Percentiles rank a stretch among this genome's conserved stretches.
phyloP scores from a whole-genome alignment of 2,113 vertebrate genomes.

The Petromus typicus region DNA sequence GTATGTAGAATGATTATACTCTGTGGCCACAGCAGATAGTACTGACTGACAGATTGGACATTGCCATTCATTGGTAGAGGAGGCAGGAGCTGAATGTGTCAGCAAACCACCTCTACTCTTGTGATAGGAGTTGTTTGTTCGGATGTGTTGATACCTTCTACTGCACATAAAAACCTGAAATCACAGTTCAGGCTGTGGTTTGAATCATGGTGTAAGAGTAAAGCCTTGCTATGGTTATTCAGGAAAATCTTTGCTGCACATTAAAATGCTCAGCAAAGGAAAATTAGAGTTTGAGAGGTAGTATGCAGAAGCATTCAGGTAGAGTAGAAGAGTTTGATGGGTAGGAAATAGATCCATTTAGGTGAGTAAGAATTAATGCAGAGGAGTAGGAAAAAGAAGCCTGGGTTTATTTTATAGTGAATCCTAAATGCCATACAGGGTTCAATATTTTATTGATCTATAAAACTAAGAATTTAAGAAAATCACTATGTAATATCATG shows the following conservation, averaged over 20 bases:
- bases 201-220: background rate
- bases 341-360: background rate
- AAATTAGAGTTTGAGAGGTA: background rate
- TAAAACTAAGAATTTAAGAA: background rate
- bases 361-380: background rate
- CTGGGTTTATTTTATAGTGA: slow-evolving; percentile 5
- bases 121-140: background rate
- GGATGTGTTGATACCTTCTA: background rate
- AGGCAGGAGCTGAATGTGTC: background rate
- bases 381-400: background rate
- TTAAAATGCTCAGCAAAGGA: background rate
- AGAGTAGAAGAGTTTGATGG: background rate
- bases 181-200: background rate
- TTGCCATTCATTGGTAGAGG: background rate
- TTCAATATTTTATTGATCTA: background rate
- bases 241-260: background rate
- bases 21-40: background rate
- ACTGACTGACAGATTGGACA: background rate
- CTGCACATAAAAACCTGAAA: background rate
- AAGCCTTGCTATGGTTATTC: background rate
- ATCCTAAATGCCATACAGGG: background rate
- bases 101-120: background rate
- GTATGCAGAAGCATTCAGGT: background rate
- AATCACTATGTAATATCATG: background rate
- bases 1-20: background rate